A percentile compares a stretch with the other conserved stretches of the same genome.
Conservation (phyloP, 1,140 invertebrate species). For the Ceratina calcarata region DNA sequence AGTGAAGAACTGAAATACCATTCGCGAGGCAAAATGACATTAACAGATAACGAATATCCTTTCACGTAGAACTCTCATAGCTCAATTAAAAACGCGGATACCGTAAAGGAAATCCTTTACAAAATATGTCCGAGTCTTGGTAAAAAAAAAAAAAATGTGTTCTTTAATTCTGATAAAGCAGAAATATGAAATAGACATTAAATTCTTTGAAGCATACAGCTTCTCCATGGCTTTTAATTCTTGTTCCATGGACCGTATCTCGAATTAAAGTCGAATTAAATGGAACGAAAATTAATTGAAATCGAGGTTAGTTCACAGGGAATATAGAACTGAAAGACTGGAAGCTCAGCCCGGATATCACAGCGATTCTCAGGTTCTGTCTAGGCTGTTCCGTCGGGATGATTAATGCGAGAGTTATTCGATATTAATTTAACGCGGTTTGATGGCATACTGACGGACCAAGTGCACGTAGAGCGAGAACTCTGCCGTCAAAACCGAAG, state of each 20-base stretch:
- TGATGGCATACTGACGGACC: not conserved
- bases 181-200: no score
- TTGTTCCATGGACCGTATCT: no score
- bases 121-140: not conserved
- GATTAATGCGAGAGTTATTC: slow-evolving; percentile 49
- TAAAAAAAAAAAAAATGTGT: no score
- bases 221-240: no score
- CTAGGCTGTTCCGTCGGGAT: not conserved
- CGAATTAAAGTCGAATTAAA: not conserved
- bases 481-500: slow-evolving; percentile 37
- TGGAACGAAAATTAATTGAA: slow-evolving; percentile 13
- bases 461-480: slow-evolving; percentile 1
- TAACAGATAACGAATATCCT: not conserved
- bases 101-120: not conserved
- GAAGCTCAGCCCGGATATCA: not conserved
- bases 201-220: no score
- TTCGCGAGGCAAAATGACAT: not conserved
- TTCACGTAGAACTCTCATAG: not conserved
- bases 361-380: not conserved
- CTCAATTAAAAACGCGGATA: not conserved
- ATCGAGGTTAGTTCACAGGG: not conserved
- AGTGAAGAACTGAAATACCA: not conserved
- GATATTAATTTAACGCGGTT: slow-evolving; percentile 52
- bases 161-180: not conserved
- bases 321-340: not conserved